Percentiles rank a stretch among this genome's conserved stretches.
These are phyloP conservation scores for Hemicordylus capensis DNA, from an alignment of 2,113 vertebrate species.

Conservation along the genomic window DNA sequence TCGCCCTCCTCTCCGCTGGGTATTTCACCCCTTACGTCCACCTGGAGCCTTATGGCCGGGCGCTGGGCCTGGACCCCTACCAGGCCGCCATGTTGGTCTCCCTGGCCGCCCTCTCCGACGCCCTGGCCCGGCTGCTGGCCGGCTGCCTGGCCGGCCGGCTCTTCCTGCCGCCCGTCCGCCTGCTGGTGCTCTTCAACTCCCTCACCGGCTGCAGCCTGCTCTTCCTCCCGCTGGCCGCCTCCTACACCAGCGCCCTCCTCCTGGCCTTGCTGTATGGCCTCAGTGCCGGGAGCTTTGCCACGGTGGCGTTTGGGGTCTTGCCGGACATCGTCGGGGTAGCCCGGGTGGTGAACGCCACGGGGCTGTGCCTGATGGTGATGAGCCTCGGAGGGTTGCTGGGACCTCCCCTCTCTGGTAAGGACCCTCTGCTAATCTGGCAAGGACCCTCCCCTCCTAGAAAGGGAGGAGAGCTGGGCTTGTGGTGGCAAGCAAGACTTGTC, in stretches of 20 bases:
- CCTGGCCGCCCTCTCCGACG: slow-evolving; percentile 73
- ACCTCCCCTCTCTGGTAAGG: slow-evolving; percentile 80
- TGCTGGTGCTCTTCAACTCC: slow-evolving; percentile 67
- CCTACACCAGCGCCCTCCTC: slow-evolving; percentile 61
- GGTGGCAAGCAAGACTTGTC: too few relatives aligned
- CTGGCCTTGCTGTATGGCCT: slow-evolving; percentile 71
- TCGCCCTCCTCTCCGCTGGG: slow-evolving; percentile 71
- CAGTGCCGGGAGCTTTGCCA: slow-evolving; percentile 69
- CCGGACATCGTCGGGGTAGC: slow-evolving; percentile 75
- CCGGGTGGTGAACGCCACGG: slow-evolving; percentile 75
- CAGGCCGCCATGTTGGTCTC: slow-evolving; percentile 77
- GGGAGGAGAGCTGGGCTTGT: too few relatives aligned
- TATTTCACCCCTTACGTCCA: slow-evolving; percentile 81
- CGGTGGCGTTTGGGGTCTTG: slow-evolving; percentile 78
- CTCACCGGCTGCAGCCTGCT: slow-evolving; percentile 71
- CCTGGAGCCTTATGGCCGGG: slow-evolving; percentile 78
- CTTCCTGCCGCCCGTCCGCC: slow-evolving; percentile 69
- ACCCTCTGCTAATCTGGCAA: too few relatives aligned
- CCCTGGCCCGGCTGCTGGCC: slow-evolving; percentile 73
- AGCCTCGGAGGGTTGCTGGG: slow-evolving; percentile 79
- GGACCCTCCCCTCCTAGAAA: rapidly evolving
- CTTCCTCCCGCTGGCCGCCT: slow-evolving; percentile 61
- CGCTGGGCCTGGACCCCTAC: slow-evolving; percentile 74
- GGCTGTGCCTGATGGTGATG: slow-evolving; percentile 81
- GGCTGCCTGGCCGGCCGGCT: slow-evolving; percentile 80